These are phyloP conservation scores for Coccyzus lansbergi DNA, from an alignment of 2,797 vertebrate species.

Conservation along the genomic window DNA sequence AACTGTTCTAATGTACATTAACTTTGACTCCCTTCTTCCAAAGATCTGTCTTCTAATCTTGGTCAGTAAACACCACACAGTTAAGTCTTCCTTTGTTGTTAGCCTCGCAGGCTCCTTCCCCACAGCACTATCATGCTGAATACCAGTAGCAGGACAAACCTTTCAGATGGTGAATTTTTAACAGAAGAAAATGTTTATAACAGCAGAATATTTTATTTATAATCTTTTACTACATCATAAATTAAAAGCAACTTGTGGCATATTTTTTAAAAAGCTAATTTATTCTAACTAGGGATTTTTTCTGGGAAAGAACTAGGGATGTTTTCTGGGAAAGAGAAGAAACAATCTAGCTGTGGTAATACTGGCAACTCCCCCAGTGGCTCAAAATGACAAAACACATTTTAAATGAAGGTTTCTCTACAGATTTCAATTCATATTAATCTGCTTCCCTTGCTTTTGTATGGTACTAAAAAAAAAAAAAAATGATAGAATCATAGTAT, in stretches of 20 bases:
- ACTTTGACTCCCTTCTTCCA: not conserved
- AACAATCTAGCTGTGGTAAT: not conserved
- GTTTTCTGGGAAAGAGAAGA: not conserved
- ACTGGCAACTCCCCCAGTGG: not conserved
- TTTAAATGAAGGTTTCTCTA: not conserved
- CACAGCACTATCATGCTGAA: not conserved
- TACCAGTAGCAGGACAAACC: not conserved
- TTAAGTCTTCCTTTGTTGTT: not conserved
- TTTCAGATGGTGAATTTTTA: not conserved
- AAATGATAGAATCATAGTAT: not conserved
- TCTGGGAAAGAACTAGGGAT: too few relatives aligned
- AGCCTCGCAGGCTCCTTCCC: not conserved
- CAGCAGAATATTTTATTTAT: not conserved
- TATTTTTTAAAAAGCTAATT: not conserved
- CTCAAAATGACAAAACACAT: rapidly evolving
- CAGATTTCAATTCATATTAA: not conserved
- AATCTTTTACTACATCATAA: not conserved
- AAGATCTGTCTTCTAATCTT: not conserved
- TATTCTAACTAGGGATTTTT: not conserved
- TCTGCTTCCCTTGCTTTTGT: not conserved
- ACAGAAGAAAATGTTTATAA: not conserved
- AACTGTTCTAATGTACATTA: not conserved
- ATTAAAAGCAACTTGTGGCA: not conserved
- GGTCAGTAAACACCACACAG: not conserved
- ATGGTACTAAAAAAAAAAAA: not conserved